A percentile compares a stretch with the other conserved stretches of the same genome.
Evolutionary conservation across 2,888 invertebrate genomes (phyloP).

Genomic region (Exephanes ischioxanthus): DNA sequence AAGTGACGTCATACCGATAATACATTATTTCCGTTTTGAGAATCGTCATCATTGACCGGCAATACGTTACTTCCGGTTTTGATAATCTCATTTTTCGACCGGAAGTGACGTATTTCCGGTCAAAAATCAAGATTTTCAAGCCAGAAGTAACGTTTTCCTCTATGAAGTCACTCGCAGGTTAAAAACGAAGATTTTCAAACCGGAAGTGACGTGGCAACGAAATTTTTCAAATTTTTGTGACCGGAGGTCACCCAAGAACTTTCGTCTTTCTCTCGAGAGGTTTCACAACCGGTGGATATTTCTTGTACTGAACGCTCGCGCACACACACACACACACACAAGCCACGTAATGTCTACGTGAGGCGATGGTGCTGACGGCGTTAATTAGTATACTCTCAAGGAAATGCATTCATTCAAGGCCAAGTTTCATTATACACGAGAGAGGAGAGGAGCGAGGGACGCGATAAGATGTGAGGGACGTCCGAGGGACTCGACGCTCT

Average conservation of each 20-base stretch:
- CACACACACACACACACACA: neutral
- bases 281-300: constrained; percentile 65
- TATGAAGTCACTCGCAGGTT: too few relatives aligned
- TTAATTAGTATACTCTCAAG: constrained; percentile 68
- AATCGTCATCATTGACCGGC: too few relatives aligned
- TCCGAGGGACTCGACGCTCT: constrained; percentile 55
- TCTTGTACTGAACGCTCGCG: constrained; percentile 43
- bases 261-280: neutral
- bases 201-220: neutral
- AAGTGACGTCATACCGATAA: too few relatives aligned
- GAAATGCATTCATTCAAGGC: constrained; percentile 69
- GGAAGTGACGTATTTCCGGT: too few relatives aligned
- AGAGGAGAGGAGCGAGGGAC: constrained; percentile 32
- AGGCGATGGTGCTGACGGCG: constrained; percentile 67
- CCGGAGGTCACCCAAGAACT: neutral
- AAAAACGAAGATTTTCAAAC: too few relatives aligned
- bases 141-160: too few relatives aligned
- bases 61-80: too few relatives aligned
- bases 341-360: constrained; percentile 60
- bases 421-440: constrained; percentile 66
- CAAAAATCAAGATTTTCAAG: too few relatives aligned
- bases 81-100: too few relatives aligned
- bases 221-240: neutral
- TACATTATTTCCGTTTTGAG: too few relatives aligned
- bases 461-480: constrained; percentile 52